Evolutionary conservation across 2,888 invertebrate genomes (phyloP), one percentile per base, ranked within the genome.

Genomic region (Laothoe populi): DNA sequence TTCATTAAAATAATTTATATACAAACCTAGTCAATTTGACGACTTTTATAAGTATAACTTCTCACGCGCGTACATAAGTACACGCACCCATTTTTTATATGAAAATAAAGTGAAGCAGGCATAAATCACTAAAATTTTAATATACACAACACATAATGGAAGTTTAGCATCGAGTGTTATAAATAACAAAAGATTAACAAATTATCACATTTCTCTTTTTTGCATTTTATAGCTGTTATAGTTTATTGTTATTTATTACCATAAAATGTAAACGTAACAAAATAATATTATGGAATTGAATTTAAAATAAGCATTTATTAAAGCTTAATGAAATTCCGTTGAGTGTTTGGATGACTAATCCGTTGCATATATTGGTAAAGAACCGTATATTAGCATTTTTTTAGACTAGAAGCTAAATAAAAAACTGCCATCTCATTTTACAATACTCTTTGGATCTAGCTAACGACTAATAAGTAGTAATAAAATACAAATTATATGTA

Each of bases 141-240:
- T n/a, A 26, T 26, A 26, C n/a, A 13, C 24, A 10, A 8, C 16
- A 49, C 16, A 49, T 49, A 49, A 31, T 49, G 16, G 16, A 49
- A 49, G 7, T 31, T 3, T n/a, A 16, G 49, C 49, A 1, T 16
- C 31, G 24, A 31, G 31, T 35, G 8, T 13, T 23, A 19, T 24
- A 48, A 48, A n/a, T 35, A 19, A 53, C 26, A 46, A 46, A 46
- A 46, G 13, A 46, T 24, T 19, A 31, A 19, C 53, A 10, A 35
- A 19, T 19, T 53, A 53, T 53, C 31, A 19, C 53, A 53, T 53
- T 63, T 63, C 48, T 61, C 48, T 65, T 57, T 66, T 65, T 64
- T 68, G 63, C 62, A 60, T 66, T 64, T 67, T 59, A 62, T 63
- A 63, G 53, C 44, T 11, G 46, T 65, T 31, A 57, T 48, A 23